A percentile compares a stretch with the other conserved stretches of the same genome.
Conservation (phyloP, 2,797 vertebrate species). For the Tangara arthus region DNA sequence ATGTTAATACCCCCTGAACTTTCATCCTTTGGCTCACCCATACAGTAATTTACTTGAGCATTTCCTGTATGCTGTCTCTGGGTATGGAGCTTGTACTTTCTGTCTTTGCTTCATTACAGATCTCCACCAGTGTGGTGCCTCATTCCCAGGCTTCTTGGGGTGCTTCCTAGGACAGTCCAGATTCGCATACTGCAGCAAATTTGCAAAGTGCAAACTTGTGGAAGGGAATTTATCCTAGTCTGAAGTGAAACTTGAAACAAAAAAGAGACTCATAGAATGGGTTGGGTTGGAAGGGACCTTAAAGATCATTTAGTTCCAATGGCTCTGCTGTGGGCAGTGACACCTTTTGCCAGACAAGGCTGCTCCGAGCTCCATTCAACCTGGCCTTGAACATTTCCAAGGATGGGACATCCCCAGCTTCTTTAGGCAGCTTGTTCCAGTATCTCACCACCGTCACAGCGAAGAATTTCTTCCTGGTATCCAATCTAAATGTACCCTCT, state of each 20-base stretch:
- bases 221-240: neutral
- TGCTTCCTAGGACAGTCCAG: neutral
- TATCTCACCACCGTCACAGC: accelerated
- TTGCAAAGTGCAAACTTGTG: accelerated
- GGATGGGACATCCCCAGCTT: accelerated
- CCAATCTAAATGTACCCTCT: neutral
- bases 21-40: neutral
- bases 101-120: neutral
- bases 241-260: neutral
- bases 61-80: neutral
- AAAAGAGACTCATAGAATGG: neutral
- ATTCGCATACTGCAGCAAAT: neutral
- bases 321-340: neutral
- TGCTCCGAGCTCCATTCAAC: neutral
- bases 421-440: neutral
- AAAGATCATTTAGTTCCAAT: neutral
- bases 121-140: accelerated
- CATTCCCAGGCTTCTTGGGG: neutral
- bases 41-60: neutral
- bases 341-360: neutral
- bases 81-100: neutral
- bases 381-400: neutral
- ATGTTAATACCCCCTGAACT: neutral
- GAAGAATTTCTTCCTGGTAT: neutral
- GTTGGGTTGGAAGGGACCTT: neutral